Percentiles rank a stretch among this genome's conserved stretches.
These are phyloP conservation scores for Nerophis lumbriciformis DNA, from an alignment of 2,113 vertebrate species.

Conservation along the genomic window DNA sequence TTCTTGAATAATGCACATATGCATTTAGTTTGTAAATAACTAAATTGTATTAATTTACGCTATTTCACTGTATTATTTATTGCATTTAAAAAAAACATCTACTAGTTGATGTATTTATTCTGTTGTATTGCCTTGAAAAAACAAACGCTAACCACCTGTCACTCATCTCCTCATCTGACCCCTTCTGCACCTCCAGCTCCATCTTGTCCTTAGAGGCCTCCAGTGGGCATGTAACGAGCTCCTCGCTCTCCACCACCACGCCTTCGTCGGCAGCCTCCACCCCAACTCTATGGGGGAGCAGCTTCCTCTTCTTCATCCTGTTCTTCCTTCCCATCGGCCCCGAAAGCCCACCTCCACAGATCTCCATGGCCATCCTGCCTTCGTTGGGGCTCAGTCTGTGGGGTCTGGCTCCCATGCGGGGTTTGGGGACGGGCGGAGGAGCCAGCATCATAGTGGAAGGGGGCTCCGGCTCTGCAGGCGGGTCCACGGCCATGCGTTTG, in stretches of 20 bases:
- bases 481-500: constrained; percentile 94
- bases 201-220: constrained; percentile 86
- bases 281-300: constrained; percentile 74
- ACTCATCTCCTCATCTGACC: constrained; percentile 97
- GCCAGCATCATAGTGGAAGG: constrained; percentile 66
- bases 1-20: too few species aligned
- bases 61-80: too few species aligned
- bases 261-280: constrained; percentile 75
- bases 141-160: constrained; percentile 89
- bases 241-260: constrained; percentile 75
- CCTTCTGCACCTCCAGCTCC: constrained; percentile 93
- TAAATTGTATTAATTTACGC: too few species aligned
- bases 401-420: constrained; percentile 62
- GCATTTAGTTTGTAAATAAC: too few species aligned
- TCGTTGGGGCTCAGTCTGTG: constrained; percentile 62
- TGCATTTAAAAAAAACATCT: too few species aligned
- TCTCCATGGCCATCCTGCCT: constrained; percentile 64
- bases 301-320: constrained; percentile 88
- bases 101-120: too few species aligned
- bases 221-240: constrained; percentile 56
- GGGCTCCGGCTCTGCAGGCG: constrained; percentile 72
- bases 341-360: constrained; percentile 31
- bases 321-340: constrained; percentile 72
- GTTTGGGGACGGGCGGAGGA: constrained; percentile 71
- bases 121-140: not conserved